Evolutionary conservation across 2,888 invertebrate species (phyloP), one percentile per base, ranked within the genome.

Genomic region (Dromius quadrimaculatus): DNA sequence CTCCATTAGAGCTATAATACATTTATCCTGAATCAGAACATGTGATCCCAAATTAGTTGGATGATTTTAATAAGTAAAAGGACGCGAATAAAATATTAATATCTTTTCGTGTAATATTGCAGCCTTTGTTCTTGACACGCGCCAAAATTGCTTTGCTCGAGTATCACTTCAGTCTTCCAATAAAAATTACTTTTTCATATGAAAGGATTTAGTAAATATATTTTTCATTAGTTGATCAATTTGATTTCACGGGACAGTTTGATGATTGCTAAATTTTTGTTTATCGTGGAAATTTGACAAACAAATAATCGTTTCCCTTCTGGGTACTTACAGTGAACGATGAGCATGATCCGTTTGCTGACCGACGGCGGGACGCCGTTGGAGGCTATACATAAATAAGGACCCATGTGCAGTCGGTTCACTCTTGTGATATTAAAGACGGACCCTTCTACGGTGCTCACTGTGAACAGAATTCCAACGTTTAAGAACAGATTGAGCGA

Each of bases 331-430:
- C 92, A 93, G 81, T 93, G 91, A 13, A 93, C 92, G 64, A 92
- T 91, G 62, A 95, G 88, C 85, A 91, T 91, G 77, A 95, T 94
- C 78, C 94, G 84, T 82, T 94, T 94, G 87, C 94, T 94, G 75
- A 94, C 92, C 28, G 93, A 91, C 0, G 95, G 95, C 8, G 94
- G 95, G 11, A 93, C 89, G 5, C 93, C 93, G 78, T 93, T 93
- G 36, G 91, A 90, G 0, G 93, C 93, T 73, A 93, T 92, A 80
- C 93, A 93, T 23, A 92, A 83, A 79, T 92, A 92, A 34, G 92
- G 89, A 6, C 92, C 93, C 86, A 93, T 93, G 79, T 93, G 91
- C 71, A 91, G 89, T 73, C 93, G 84, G 75, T 88, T 90, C 47
- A 92, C 90, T 62, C 88, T 85, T 69, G 87, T 88, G 76, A 92